Base-by-base conservation (phyloP, 2,888 invertebrate genomes). In the Tribolium freemani region DNA sequence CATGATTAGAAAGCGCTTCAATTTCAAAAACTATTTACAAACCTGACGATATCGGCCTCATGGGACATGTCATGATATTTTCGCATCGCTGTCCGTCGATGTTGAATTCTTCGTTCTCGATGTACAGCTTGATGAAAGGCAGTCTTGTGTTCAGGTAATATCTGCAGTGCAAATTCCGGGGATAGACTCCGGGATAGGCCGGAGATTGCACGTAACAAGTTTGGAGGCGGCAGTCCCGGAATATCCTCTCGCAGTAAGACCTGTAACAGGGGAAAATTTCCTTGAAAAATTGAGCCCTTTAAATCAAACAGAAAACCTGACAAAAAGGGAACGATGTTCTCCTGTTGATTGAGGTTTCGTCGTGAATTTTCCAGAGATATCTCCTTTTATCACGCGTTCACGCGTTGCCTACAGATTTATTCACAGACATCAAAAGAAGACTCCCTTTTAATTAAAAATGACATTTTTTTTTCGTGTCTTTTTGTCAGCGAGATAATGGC, bases 161-260 rank as follows among this genome's bases (percentile, higher is more conserved):
- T 83, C 95, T 93, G 90, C 96, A 96, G 86, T 96, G 95, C 76
- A 96, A 89, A 82, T 96, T 95, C 72, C 96, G 90, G 0, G 96
- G 96, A 86, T 97, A 97, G 13, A 97, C 93, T 46, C 96, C 96
- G 10, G 96, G 96, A 86, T 95, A 96, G 5, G 96, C 96, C 2
- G 97, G 96, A 9, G 95, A 95, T 86, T 97, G 96, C 2, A 97
- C 96, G 87, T 96, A 96, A 87, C 97, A 97, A 3, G 96, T 96
- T 86, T 96, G 96, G 21, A 96, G 90, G 11, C 94, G 90, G 83
- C 95, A 96, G 84, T 96, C 96, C 60, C 94, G 90, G 87, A 96
- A 96, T 76, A 94, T 93, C 69, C 96, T 89, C 84, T 96, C 96
- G 85, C 96, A 96, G 85, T 96, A 96, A 58, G 94, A 94, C 80